Evolutionary conservation across 1,140 invertebrate species (phyloP), one percentile per base, ranked within the genome.

Genomic region (Bilobella aurantiaca): DNA sequence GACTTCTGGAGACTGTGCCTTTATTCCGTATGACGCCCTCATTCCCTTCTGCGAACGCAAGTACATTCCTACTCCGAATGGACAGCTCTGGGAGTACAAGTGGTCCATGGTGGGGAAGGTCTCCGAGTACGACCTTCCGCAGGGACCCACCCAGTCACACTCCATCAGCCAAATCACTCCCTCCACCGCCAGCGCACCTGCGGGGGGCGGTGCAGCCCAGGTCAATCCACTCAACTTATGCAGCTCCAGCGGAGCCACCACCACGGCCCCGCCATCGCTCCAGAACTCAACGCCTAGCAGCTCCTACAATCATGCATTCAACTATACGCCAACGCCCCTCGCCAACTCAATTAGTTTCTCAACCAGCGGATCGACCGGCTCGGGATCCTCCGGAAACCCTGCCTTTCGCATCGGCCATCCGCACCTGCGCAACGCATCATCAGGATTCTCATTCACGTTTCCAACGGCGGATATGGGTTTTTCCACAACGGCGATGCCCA

Each of bases 191-290:
- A 53, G 23, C 21, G 49, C 25, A 23, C 49, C 49, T 53, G 14
- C 49, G n/a, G n/a, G n/a, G n/a, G n/a, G n/a, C n/a, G n/a, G n/a
- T n/a, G n/a, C n/a, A 18, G 49, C 49, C 25, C 49, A 53, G 23
- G 49, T 53, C 12, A 23, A 23, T 53, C 49, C 49, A 53, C 49
- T 53, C 49, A 53, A 53, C 49, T 53, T 53, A 23, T 53, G 49
- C 23, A 53, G 49, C 49, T 16, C 49, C 25, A 53, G 49, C 49
- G 21, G 49, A 12, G 21, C 5, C 34, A 12, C 34, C 18, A 53
- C 14, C 49, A 23, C 49, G 21, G 49, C 14, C 14, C 8, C 8
- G 37, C 8, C 8, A 23, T 12, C 8, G 49, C 34, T 42, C 34
- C 8, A 42, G 34, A 8, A 42, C 8, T 42, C 8, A 42, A 8